Evolutionary conservation across 2,113 vertebrate species (phyloP), one percentile per base, ranked within the genome.

Genomic region (Neolamprologus kungweensis): DNA sequence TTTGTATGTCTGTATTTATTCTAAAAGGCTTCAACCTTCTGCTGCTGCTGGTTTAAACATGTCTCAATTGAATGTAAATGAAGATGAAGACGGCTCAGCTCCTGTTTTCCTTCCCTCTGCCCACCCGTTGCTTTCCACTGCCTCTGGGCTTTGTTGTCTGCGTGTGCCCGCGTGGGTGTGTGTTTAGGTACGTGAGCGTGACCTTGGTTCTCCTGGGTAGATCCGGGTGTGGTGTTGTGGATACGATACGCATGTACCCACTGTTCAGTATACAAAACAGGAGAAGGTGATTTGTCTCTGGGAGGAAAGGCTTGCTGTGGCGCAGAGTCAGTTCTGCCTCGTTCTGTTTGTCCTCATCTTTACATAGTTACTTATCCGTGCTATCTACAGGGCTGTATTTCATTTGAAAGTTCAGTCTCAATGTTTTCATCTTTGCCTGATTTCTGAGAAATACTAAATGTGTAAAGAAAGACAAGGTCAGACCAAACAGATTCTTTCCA

Each of bases 51-150:
- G 86, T n/a, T 65, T 57, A 82, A 85, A 83, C 35, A 12, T 37
- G 19, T 54, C 55, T 51, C 87, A 40, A n/a, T 79, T 85, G 45
- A 85, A 88, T 93, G 82, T 73, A 89, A 92, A 94, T 90, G 51
- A 85, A 83, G 63, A 80, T 28, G 57, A 87, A 53, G 85, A 86
- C 2, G 5, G n/a, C 79, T 89, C 17, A 35, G 35, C n/a, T 85
- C 23, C 65, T 73, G 78, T 71, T 87, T 84, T 78, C 21, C 47
- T 55, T 35, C 55, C 35, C 60, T 84, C 63, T 68, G 73, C 80
- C 85, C 82, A 54, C 89, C 79, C 82, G 16, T 4, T 63, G 57
- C 55, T 58, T 57, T 31, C 50, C 83, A 8, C 80, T 10, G 83
- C 81, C 90, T 80, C 26, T 65, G 83, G 85, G 53, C 42, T 33